Conservation (phyloP, 2,888 invertebrate genomes). For the Sinelater perroti region DNA sequence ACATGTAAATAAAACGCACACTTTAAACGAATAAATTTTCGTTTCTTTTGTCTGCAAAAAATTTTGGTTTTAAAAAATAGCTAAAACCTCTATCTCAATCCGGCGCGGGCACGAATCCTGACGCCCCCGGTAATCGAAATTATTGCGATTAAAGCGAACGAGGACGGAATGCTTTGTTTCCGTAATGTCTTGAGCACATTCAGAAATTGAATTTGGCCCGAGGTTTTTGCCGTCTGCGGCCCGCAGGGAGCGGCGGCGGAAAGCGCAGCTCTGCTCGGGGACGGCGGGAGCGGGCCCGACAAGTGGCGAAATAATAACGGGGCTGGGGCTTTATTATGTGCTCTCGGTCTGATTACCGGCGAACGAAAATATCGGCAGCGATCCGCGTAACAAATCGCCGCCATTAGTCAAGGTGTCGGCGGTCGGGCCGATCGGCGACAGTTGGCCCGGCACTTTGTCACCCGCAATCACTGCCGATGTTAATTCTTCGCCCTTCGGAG, state of each 20-base stretch:
- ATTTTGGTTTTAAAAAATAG: too few relatives aligned
- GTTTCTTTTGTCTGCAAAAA: too few relatives aligned
- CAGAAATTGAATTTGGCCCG: not conserved
- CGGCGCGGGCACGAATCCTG: too few relatives aligned
- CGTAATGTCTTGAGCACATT: not conserved
- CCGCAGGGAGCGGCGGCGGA: not conserved
- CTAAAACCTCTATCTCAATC: too few relatives aligned
- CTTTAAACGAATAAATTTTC: too few relatives aligned
- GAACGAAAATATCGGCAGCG: slow-evolving; percentile 23
- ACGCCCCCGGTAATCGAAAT: too few relatives aligned
- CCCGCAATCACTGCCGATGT: slow-evolving; percentile 36
- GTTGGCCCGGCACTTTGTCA: slow-evolving; percentile 40
- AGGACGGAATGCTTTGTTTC: too few relatives aligned
- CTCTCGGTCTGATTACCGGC: slow-evolving; percentile 23
- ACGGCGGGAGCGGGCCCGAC: too few relatives aligned
- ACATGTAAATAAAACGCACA: too few relatives aligned
- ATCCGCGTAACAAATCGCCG: slow-evolving; percentile 32
- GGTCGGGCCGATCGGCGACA: slow-evolving; percentile 38
- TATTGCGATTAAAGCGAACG: too few relatives aligned
- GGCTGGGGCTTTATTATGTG: slow-evolving; percentile 25
- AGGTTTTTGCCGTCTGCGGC: not conserved
- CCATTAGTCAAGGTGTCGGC: slow-evolving; percentile 30
- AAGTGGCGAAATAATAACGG: slow-evolving; percentile 12
- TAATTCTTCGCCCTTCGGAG: slow-evolving; percentile 37
- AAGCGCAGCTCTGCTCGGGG: not conserved